Evolutionary conservation across 1,140 invertebrate genomes (phyloP), one percentile per base, ranked within the genome.

Genomic region (Anastatus disparis): DNA sequence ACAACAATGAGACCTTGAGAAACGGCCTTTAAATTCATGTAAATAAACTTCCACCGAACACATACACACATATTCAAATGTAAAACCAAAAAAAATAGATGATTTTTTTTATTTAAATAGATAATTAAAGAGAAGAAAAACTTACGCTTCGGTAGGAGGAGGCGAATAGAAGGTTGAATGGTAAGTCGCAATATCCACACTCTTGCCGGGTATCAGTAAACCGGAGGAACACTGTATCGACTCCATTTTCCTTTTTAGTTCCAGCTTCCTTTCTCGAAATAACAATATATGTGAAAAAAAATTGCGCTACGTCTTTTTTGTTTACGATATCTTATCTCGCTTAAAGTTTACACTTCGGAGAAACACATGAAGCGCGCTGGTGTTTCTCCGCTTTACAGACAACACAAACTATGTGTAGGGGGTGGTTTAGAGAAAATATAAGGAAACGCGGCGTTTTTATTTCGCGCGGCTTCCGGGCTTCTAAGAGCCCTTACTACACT

Each of bases 111-210:
- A n/a, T n/a, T n/a, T n/a, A 44, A 44, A 44, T 44, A 44, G 42
- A 15, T 17, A 44, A 3, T 3, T 35, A 35, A 3, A 17, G 42
- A 13, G 42, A 44, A 44, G n/a, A 44, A 44, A 46, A 53, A 84
- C 84, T 86, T 82, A 86, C 84, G 84, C 84, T 79, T 86, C 84
- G n/a, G 84, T 85, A 3, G 82, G 81, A 64, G 84, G 84, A 38
- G 84, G 84, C 31, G 84, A 86, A 62, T 84, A 86, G 73, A 85
- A 83, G 0, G 82, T 84, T 13, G 84, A 85, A 40, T 86, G 82
- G 63, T 84, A 86, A 17, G 76, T 75, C 8, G 76, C 29, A 24
- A 84, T 78, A 70, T 85, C 83, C 67, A 82, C 74, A 50, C 70
- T 73, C 69, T 84, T 86, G 10, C 76, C 74, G 31, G 81, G 79